Base-by-base conservation (phyloP, 64 coral and sea anemone species). In the Acropora tenuis region DNA sequence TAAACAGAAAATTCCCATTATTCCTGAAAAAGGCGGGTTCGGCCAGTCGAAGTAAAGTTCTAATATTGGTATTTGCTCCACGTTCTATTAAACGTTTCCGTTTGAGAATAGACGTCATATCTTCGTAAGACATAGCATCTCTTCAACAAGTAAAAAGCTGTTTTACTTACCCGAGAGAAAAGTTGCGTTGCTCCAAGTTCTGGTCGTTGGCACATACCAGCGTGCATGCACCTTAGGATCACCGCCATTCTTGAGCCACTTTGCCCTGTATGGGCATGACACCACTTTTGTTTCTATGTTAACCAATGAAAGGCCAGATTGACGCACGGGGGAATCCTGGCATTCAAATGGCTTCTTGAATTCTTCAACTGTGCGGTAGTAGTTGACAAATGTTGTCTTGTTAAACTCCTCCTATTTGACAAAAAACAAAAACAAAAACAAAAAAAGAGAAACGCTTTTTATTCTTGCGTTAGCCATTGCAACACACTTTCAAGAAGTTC, bases 341-440 rank as follows among this genome's bases (percentile, higher is more conserved):
- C 77, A 69, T 13, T 71, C 59, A 82, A 96, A 96, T 20, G 90
- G 94, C 20, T 93, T 79, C 74, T 93, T 96, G 80, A 89, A 96
- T 77, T 96, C 94, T 8, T 86, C 30, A 5, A 96, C 53, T 16
- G 94, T 93, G n/a, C 94, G 94, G 73, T 80, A 96, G 49, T 96
- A 96, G 53, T 86, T 93, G 19, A 92, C 41, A 57, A 96, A 90
- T 7, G 90, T 96, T 72, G 94, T 96, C 79, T 73, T 80, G 63
- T 80, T 20, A 72, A 96, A 96, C 81, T 96, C 94, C 1, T 96
- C 81, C 94, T 96, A 43, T 16, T 88, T 18, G 65, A 46, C 50
- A 87, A 83, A 8, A 85, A 17, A 59, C 10, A 76, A 45, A 45
- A 6, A 12, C 15, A 4, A 1, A 46, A 8, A 43, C 17, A 41